Base-by-base conservation (phyloP, 1,140 invertebrate genomes). In the Drosophila biarmipes region DNA sequence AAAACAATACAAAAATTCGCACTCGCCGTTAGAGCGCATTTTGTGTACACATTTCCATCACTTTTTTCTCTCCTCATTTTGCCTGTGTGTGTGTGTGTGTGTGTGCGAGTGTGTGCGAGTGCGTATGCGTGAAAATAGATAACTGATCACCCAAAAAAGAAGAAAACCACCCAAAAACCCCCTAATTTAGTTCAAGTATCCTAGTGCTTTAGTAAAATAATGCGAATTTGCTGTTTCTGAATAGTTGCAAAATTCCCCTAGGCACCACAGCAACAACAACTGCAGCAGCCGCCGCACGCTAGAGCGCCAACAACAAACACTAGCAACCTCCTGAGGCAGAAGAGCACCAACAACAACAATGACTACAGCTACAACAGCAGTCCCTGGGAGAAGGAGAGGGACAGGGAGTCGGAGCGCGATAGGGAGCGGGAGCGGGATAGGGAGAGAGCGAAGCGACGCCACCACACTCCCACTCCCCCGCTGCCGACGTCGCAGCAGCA, bases 221-320 rank as follows among this genome's bases (percentile, higher is more conserved):
- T 90, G 64, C 72, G 84, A 85, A 90, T 91, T 91, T 91, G 90
- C 90, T 91, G 90, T 91, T 91, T 91, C 90, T 91, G 90, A 91
- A 91, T 91, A 91, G 90, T 91, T 91, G 80, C 57, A 80, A 81
- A 90, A 84, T 91, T 91, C 90, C 90, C 79, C 74, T 91, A 91
- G 90, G 90, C 82, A 90, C 82, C 84, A 89, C 76, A 67, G 45
- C 73, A 51, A 43, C 72, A 53, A 31, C 43, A 56, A 17, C 54
- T 46, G 12, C 51, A 56, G 19, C 54, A 42, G 31, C 24, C 42
- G 19, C 35, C 15, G 49, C 51, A 58, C 29, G 6, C 12, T 15
- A 17, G 35, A 34, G 10, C 49, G 38, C 11, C 56, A 38, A 34
- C 64, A 35, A 64, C 59, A 49, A 19, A 43, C 43, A 40, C 51